These are phyloP conservation scores for Flabesymbios commensalis DNA, from an alignment of 2,888 invertebrate genomes.

Conservation along the genomic window DNA sequence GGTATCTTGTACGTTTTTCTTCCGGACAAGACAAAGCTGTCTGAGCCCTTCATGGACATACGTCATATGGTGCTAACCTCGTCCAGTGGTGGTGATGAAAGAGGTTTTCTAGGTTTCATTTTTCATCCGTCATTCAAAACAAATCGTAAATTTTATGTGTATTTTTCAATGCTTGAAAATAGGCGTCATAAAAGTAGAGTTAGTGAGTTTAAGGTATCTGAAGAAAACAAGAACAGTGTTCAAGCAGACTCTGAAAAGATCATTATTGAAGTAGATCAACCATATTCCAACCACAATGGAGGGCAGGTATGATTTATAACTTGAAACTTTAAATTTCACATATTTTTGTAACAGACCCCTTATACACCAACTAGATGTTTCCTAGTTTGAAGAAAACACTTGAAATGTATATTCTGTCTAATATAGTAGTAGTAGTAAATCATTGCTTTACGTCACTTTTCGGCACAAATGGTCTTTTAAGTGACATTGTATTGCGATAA, in stretches of 20 bases:
- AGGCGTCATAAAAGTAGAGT: constrained; percentile 7
- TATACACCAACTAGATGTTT: neutral
- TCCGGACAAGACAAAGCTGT: constrained; percentile 33
- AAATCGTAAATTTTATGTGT: constrained; percentile 50
- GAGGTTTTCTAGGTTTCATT: constrained; percentile 49
- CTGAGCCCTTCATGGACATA: constrained; percentile 45
- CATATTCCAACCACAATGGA: constrained; percentile 56
- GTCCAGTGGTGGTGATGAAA: constrained; percentile 33
- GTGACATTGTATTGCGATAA: too few relatives aligned
- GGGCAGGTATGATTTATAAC: constrained; percentile 47
- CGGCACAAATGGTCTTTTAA: too few relatives aligned
- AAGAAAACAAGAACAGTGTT: constrained; percentile 39
- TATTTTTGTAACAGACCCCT: neutral
- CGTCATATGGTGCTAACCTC: constrained; percentile 34
- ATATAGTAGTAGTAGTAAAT: too few relatives aligned
- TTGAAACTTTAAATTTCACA: neutral
- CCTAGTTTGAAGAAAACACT: neutral
- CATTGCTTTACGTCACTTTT: too few relatives aligned
- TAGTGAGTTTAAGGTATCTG: constrained; percentile 33
- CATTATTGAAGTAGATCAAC: constrained; percentile 47
- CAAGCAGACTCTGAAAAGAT: constrained; percentile 39
- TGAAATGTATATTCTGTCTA: too few relatives aligned
- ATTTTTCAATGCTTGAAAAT: constrained; percentile 38
- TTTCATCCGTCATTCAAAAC: constrained; percentile 50
- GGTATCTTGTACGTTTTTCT: constrained; percentile 46